Evolutionary conservation across 2,113 vertebrate genomes (phyloP), one percentile per base, ranked within the genome.

Genomic region (Notarius quadriscutis): DNA sequence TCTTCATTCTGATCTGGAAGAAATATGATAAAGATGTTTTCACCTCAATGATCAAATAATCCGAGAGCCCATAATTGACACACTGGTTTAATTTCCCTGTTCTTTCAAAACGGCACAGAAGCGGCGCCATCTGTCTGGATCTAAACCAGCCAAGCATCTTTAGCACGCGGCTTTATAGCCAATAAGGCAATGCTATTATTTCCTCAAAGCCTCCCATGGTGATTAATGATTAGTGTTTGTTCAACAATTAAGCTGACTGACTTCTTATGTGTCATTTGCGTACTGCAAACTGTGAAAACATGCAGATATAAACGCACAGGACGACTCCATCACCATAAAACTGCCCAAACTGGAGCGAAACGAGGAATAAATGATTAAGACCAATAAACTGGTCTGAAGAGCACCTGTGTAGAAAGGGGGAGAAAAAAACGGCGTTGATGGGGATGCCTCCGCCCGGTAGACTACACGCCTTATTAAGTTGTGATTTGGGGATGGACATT

Each of bases 91-190:
- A 86, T 83, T n/a, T 75, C 22, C 7, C 86, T n/a, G 50, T 85
- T 89, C 86, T 60, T 77, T 85, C 84, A 82, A 87, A 87, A 41
- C 41, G 30, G 30, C n/a, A 86, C 50, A 58, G 27, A 81, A 58
- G 51, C 81, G 78, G 20, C 41, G 62, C 84, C 83, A 86, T 87
- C 86, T 87, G 86, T 67, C 71, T 83, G 65, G 14, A 50, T 17
- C 71, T 27, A 65, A 72, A 53, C 14, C 84, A 87, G 63, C 55
- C 63, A 34, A 78, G 69, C 67, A 80, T 82, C 51, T 81, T 60
- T 83, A 87, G 60, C 75, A 84, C 74, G 22, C 63, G 27, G 51
- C 17, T 27, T 22, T 14, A 5, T 18, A 74, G 65, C 65, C 51
- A 50, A 75, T 14, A 74, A 57, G 41, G 8, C 51, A 86, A 22